Evolutionary conservation across 2,113 vertebrate species (phyloP).

Genomic region (Macroglossus sobrinus): DNA sequence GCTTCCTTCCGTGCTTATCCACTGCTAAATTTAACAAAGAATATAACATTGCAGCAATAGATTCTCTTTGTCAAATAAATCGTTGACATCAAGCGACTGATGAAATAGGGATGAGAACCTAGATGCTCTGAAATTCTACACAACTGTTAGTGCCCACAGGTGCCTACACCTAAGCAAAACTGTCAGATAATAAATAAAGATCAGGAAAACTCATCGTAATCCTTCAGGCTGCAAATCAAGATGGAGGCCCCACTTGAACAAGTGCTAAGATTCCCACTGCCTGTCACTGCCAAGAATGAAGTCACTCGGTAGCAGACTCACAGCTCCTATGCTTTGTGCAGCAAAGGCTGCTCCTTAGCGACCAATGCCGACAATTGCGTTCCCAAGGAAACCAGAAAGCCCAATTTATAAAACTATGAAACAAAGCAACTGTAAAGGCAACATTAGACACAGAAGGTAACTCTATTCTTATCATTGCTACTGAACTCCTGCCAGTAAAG

Average conservation of each 20-base stretch:
- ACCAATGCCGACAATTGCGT: constrained; percentile 89
- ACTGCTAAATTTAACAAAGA: background rate
- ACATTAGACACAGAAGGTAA: constrained; percentile 46
- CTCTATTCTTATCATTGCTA: constrained; percentile 39
- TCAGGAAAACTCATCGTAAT: background rate
- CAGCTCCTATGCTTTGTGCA: constrained; percentile 83
- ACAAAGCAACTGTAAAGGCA: constrained; percentile 77
- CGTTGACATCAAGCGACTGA: background rate
- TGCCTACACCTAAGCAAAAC: too few species aligned
- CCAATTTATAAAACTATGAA: constrained; percentile 80
- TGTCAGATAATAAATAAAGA: background rate
- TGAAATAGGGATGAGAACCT: background rate
- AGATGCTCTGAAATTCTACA: background rate
- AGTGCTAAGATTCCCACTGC: constrained; percentile 69
- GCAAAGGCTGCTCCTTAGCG: constrained; percentile 94
- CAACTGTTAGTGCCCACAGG: background rate
- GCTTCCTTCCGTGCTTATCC: background rate
- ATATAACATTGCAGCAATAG: background rate
- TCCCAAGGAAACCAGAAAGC: constrained; percentile 88
- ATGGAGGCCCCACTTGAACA: constrained; percentile 61
- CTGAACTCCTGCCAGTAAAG: background rate
- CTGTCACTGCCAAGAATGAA: constrained; percentile 81
- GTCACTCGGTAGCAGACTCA: constrained; percentile 83
- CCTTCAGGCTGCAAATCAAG: constrained; percentile 72
- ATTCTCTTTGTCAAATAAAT: background rate